phyloP scores from a whole-genome alignment of 2,113 vertebrate genomes.

The Calyptommatus sinebrachiatus region DNA sequence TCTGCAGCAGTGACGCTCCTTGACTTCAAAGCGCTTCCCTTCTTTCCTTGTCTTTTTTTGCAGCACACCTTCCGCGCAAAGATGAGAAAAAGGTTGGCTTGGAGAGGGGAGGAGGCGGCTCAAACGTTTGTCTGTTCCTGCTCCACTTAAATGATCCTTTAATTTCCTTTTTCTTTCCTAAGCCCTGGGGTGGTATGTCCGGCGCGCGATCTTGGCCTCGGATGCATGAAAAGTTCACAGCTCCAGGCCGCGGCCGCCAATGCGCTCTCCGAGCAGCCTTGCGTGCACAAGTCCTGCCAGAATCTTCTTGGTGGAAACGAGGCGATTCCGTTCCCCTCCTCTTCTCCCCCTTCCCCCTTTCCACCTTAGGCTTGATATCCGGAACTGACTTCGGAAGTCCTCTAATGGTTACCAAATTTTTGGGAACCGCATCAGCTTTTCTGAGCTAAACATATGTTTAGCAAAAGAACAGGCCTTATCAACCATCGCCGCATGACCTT shows the following conservation, averaged over 20 bases:
- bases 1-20: conserved; percentile 31
- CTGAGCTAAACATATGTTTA: conserved; percentile 88
- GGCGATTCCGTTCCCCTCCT: background rate
- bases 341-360: conserved; percentile 39
- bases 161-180: conserved; percentile 86
- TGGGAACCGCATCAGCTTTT: conserved; percentile 80
- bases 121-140: conserved; percentile 58
- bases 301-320: conserved; percentile 67
- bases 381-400: conserved; percentile 95
- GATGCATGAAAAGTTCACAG: conserved; percentile 84
- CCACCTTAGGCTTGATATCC: conserved; percentile 84
- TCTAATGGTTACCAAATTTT: conserved; percentile 98
- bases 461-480: conserved; percentile 80
- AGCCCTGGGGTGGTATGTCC: conserved; percentile 80
- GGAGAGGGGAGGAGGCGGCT: conserved; percentile 15
- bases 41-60: conserved; percentile 36
- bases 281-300: conserved; percentile 77
- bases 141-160: conserved; percentile 91
- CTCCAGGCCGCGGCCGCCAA: conserved; percentile 79
- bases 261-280: conserved; percentile 84
- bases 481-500: conserved; percentile 94
- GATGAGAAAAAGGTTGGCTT: conserved; percentile 23
- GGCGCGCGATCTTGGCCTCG: conserved; percentile 62
- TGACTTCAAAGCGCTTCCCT: conserved; percentile 69
- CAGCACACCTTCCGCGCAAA: conserved; percentile 50